phyloP scores from a whole-genome alignment of 2,113 vertebrate species.

The Elephantulus edwardii region DNA sequence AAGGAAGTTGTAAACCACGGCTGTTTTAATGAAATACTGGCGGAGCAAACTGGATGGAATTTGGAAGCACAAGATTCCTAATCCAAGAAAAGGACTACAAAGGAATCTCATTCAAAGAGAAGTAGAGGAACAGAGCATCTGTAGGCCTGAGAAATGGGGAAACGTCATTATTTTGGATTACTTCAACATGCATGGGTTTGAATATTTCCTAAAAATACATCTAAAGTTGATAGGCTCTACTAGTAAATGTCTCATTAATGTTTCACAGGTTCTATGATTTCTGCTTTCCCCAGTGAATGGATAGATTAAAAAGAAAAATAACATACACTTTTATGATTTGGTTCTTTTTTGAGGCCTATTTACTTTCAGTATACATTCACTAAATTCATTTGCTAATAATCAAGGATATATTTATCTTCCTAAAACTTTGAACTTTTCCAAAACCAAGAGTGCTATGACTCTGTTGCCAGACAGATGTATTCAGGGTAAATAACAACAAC shows the following conservation, averaged over 20 bases:
- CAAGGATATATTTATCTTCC: background rate
- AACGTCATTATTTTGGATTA: background rate
- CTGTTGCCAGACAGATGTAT: background rate
- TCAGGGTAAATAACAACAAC: background rate
- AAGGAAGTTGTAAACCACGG: background rate
- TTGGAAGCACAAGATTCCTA: fast-evolving
- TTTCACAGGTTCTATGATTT: background rate
- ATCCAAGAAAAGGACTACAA: no score
- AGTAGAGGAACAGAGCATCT: background rate
- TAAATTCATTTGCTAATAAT: background rate
- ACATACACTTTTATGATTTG: background rate
- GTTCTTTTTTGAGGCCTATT: background rate
- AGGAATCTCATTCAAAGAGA: background rate
- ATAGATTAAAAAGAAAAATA: background rate
- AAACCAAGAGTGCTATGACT: background rate
- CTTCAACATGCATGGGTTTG: background rate
- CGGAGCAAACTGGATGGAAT: fast-evolving
- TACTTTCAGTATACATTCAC: background rate
- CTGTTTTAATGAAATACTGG: background rate
- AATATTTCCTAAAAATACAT: background rate
- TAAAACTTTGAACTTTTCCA: background rate
- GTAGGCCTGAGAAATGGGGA: background rate
- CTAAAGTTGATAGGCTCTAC: no score
- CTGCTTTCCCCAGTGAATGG: background rate
- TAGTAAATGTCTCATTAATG: background rate